Evolutionary conservation across 2,888 invertebrate genomes (phyloP), one percentile per base, ranked within the genome.

Genomic region (Cyaniris semiargus): DNA sequence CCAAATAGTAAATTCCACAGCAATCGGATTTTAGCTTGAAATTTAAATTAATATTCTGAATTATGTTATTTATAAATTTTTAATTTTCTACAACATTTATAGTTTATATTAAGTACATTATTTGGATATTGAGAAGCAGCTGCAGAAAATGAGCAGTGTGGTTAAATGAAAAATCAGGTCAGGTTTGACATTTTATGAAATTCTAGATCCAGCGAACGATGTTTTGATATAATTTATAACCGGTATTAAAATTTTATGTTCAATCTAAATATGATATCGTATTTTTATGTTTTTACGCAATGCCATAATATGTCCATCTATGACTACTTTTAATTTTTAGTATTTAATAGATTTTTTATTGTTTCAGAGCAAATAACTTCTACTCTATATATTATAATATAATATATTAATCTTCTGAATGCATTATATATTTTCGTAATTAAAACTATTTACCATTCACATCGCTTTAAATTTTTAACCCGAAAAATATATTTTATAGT

Each of bases 141-240:
- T 58, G 58, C 8, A 58, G 58, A n/a, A 58, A 58, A 58, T 21
- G 58, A 58, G 58, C 58, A 7, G 56, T 56, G 58, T 58, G 8
- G 56, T 56, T 4, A 18, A 56, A 21, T 34, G n/a, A 15, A 34
- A 31, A 70, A 70, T n/a, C 31, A 31, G 70, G 31, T 70, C 70
- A 27, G 34, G 70, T 70, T 18, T 70, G 34, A 70, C 38, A 71
- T 27, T 31, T 70, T 70, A 70, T 70, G 27, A 70, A 27, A 70
- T 70, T 15, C 18, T 31, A 27, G 27, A 70, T 6, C 23, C 15
- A 70, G 1, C 44, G 44, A 38, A 44, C 70, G 70, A 27, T 27
- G 70, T 70, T 70, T 70, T 70, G 70, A 70, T 44, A 44, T 44
- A 44, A 44, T 44, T 44, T 70, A 70, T 70, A 66, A 58, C 58